Base-by-base conservation (phyloP, 1,140 invertebrate genomes). In the Bathynomus jamesi region DNA sequence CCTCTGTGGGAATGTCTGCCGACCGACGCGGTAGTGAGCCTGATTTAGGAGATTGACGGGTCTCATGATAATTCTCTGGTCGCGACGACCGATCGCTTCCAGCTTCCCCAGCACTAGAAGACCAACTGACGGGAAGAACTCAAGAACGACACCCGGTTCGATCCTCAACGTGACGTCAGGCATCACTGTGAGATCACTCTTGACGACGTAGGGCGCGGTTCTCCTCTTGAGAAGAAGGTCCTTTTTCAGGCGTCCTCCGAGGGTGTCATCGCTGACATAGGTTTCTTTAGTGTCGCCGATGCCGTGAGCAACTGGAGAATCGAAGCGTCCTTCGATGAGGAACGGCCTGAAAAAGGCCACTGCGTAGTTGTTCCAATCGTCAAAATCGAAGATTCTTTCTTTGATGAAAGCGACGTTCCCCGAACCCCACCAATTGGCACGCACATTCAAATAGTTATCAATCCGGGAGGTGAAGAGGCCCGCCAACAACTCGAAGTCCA, bases 361-460 rank as follows among this genome's bases (percentile, higher is more conserved):
- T 0, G 95, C 95, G 81, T 95, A 96, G 83, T 95, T 94, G 81
- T 99, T 99, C 97, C 97, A 99, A 80, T 99, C 96, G 82, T 99
- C 95, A 84, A 99, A 98, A 84, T 99, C 98, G 82, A 99, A 99
- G 77, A 99, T 97, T 80, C 89, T 87, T 63, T 88, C 85, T 74
- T 88, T 85, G 29, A 99, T 98, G 31, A 85, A 82, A 5, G 80
- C 81, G 53, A 90, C 85, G 67, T 91, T 86, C 3, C 82, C 82
- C 4, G 88, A 90, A 8, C 96, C 96, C 96, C 97, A 99, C 92
- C 93, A 99, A 82, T 99, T 99, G 80, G 96, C 90, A 17, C 85
- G 86, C 0, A 94, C 94, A 81, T 99, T 90, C 8, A 99, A 83
- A 61, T 86, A 86, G 78, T 94, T 96, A 73, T 95, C 89, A 0